Conservation (phyloP, 2,888 invertebrate species). For the Gastracanthus pulcherrimus region DNA sequence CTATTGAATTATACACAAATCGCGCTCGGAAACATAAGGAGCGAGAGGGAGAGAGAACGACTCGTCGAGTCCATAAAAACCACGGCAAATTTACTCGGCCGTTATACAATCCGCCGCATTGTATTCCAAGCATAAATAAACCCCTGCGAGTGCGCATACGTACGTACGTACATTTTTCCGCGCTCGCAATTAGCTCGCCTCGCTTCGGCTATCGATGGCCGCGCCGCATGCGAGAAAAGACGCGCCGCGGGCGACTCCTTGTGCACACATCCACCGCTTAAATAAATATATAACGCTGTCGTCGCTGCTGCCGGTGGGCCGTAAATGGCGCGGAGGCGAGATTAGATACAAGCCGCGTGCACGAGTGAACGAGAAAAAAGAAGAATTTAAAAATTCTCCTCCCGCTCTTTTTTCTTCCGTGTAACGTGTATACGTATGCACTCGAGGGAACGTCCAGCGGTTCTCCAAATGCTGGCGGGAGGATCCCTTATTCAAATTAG, state of each 20-base stretch:
- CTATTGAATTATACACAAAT: too few relatives aligned
- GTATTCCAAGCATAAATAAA: slow-evolving; percentile 25
- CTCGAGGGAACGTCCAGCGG: too few relatives aligned
- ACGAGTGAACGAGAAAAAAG: background rate
- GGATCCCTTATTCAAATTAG: slow-evolving; percentile 75
- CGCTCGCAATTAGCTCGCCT: slow-evolving; percentile 15
- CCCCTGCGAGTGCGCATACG: too few relatives aligned
- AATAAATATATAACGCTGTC: background rate
- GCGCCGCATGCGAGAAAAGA: slow-evolving; percentile 3
- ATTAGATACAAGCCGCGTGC: background rate
- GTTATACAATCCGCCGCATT: background rate
- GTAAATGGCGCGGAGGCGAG: background rate
- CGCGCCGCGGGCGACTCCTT: slow-evolving; percentile 5
- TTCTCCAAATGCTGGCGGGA: too few relatives aligned
- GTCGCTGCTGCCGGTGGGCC: background rate
- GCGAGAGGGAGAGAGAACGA: too few relatives aligned
- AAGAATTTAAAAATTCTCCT: background rate
- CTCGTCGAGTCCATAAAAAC: too few relatives aligned
- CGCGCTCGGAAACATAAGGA: too few relatives aligned
- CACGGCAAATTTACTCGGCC: background rate
- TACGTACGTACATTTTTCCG: too few relatives aligned
- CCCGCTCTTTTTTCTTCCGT: background rate
- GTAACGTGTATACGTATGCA: too few relatives aligned
- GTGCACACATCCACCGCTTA: background rate
- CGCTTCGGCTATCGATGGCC: slow-evolving; percentile 29